phyloP scores from a whole-genome alignment of 2,888 invertebrate species.

The Polymixis flavicincta region DNA sequence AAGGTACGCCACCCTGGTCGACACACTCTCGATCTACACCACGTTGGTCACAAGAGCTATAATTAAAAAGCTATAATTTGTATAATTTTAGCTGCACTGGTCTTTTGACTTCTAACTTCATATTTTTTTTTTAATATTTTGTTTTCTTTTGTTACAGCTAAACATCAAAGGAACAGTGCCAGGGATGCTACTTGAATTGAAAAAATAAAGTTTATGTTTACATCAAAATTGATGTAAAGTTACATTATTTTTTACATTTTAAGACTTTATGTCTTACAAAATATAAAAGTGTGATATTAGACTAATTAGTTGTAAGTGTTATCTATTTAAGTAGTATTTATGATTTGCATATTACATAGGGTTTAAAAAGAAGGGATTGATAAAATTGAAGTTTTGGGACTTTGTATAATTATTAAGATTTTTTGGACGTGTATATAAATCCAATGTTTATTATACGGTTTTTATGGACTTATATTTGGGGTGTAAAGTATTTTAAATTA shows the following conservation, averaged over 20 bases:
- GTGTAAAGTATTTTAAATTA: conserved; percentile 58
- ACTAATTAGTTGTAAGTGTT: conserved; percentile 81
- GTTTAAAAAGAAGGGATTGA: conserved; percentile 22
- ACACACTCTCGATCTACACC: too few species aligned
- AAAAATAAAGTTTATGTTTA: conserved; percentile 8
- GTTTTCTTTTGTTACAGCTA: conserved; percentile 84
- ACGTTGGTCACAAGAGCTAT: too few species aligned
- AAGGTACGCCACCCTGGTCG: too few species aligned
- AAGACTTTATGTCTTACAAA: conserved; percentile 64
- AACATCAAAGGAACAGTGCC: conserved; percentile 87
- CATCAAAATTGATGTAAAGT: conserved; percentile 30
- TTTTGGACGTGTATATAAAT: conserved; percentile 48
- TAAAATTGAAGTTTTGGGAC: conserved; percentile 11
- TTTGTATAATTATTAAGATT: conserved; percentile 20
- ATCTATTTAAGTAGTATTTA: conserved; percentile 75
- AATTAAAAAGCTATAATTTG: too few species aligned
- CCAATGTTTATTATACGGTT: conserved; percentile 37
- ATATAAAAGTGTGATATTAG: conserved; percentile 88
- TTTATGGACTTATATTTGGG: conserved; percentile 53
- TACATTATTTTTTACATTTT: conserved; percentile 38
- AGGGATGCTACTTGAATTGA: conserved; percentile 84
- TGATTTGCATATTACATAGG: conserved; percentile 52
- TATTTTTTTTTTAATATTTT: not conserved
- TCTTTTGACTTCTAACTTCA: not conserved
- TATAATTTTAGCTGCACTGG: not conserved